Evolutionary conservation across 2,797 vertebrate genomes (phyloP).

Genomic region (Gymnodraco acuticeps): DNA sequence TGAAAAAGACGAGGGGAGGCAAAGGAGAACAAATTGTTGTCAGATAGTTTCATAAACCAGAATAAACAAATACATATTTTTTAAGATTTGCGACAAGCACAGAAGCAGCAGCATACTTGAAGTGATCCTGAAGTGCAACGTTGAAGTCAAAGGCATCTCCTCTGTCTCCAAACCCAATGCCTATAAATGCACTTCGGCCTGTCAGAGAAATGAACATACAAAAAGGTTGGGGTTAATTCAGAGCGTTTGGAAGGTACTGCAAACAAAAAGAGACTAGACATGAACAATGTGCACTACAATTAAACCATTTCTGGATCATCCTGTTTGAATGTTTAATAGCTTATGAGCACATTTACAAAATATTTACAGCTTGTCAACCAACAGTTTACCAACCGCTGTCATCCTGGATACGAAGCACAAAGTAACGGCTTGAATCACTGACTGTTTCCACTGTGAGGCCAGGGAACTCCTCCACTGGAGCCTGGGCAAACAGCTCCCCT

Average conservation of each 20-base stretch:
- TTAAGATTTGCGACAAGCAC: neutral
- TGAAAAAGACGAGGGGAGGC: slow-evolving; percentile 53
- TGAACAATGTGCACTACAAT: neutral
- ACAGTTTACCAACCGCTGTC: slow-evolving; percentile 88
- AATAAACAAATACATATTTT: neutral
- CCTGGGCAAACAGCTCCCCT: slow-evolving; percentile 97
- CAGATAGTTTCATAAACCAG: neutral
- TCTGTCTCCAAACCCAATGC: slow-evolving; percentile 95
- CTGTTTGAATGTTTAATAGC: slow-evolving; percentile 9
- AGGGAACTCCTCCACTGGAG: slow-evolving; percentile 93
- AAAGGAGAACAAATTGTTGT: neutral
- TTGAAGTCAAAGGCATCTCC: slow-evolving; percentile 99
- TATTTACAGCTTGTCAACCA: slow-evolving; percentile 38
- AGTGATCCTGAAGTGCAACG: slow-evolving; percentile 97
- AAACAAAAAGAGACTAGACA: neutral
- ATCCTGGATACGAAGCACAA: slow-evolving; percentile 97
- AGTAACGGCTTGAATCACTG: slow-evolving; percentile 97
- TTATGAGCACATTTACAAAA: slow-evolving; percentile 31
- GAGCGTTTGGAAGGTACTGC: neutral
- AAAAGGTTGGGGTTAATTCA: neutral
- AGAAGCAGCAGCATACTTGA: slow-evolving; percentile 87
- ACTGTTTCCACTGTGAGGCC: slow-evolving; percentile 96
- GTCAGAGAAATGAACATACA: slow-evolving; percentile 28
- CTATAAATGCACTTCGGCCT: slow-evolving; percentile 98
- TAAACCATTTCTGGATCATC: neutral